Evolutionary conservation across 1,140 invertebrate species (phyloP), one percentile per base, ranked within the genome.

Genomic region (Zophobas atratus): DNA sequence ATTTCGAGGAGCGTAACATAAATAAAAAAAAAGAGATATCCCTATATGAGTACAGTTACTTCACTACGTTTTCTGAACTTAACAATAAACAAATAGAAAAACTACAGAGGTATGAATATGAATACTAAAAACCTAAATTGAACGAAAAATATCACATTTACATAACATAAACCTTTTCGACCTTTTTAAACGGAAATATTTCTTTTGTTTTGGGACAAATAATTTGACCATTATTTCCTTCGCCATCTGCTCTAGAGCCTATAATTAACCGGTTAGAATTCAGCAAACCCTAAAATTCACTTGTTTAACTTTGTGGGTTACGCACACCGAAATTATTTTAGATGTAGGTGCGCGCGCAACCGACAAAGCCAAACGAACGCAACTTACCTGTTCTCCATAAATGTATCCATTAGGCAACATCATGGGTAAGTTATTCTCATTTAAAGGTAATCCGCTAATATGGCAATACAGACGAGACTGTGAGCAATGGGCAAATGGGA

Each of bases 341-440:
- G 20, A 20, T 20, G 20, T 20, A 20, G 20, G 20, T 20, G 20
- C 20, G 20, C 20, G 20, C 20, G 20, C 20, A 20, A 20, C 20
- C 20, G 49, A 51, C 2, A 51, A 51, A 6, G 2, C 2, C 6
- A 51, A 51, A 51, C 6, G 20, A 51, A 51, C 4, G 3, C 3
- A 46, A 39, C 51, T 89, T 87, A 96, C 96, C 90, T 95, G 92
- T 88, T 96, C 95, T n/a, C 98, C 98, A 88, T 99, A 99, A 63
- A 99, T 96, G 88, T 97, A 95, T 73, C 98, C 98, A 90, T 99
- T 99, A 49, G 98, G 98, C 86, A 99, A 90, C 93, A 98, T 97
- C 93, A 99, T 96, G 0, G 98, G 98, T 80, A 95, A 95, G 88
- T 99, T 99, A 87, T 99, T 93, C 87, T 99, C 98, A 89, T 99